phyloP scores from a whole-genome alignment of 2,113 vertebrate genomes.

The Brachionichthys hirsutus region DNA sequence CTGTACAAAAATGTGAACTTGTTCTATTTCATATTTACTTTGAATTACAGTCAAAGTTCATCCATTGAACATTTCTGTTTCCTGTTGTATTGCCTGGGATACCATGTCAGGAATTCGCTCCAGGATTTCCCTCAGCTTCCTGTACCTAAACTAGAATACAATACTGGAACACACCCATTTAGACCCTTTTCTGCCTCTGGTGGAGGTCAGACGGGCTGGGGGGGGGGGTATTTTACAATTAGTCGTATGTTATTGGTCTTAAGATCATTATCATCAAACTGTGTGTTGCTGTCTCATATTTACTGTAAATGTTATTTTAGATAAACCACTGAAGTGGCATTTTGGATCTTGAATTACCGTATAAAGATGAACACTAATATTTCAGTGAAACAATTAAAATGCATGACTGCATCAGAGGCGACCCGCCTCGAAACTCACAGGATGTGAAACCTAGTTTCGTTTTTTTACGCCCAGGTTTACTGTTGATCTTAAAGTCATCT shows the following conservation, averaged over 20 bases:
- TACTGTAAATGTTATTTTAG: constrained; percentile 1
- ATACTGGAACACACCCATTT: constrained; percentile 41
- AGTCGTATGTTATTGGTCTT: constrained; percentile 15
- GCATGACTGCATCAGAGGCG: too few species aligned
- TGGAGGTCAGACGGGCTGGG: constrained; percentile 17
- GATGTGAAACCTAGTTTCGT: neutral
- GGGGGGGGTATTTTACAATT: constrained; percentile 8
- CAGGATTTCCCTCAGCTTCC: constrained; percentile 61
- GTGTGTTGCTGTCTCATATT: constrained; percentile 10
- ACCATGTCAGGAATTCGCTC: constrained; percentile 19
- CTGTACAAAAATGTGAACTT: constrained; percentile 34
- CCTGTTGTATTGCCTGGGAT: constrained; percentile 12
- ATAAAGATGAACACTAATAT: too few species aligned
- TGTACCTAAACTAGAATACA: constrained; percentile 48
- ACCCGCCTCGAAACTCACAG: too few species aligned
- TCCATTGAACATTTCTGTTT: constrained; percentile 11
- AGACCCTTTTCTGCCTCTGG: constrained; percentile 25
- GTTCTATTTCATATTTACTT: constrained; percentile 27
- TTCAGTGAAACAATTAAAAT: too few species aligned
- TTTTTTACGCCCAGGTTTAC: neutral
- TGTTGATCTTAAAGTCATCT: neutral
- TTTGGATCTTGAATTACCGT: too few species aligned
- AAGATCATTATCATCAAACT: constrained; percentile 12
- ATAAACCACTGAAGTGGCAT: neutral
- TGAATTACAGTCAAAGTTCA: constrained; percentile 11